Evolutionary conservation across 2,888 invertebrate genomes (phyloP), one percentile per base, ranked within the genome.

Genomic region (Gastracanthus pulcherrimus): DNA sequence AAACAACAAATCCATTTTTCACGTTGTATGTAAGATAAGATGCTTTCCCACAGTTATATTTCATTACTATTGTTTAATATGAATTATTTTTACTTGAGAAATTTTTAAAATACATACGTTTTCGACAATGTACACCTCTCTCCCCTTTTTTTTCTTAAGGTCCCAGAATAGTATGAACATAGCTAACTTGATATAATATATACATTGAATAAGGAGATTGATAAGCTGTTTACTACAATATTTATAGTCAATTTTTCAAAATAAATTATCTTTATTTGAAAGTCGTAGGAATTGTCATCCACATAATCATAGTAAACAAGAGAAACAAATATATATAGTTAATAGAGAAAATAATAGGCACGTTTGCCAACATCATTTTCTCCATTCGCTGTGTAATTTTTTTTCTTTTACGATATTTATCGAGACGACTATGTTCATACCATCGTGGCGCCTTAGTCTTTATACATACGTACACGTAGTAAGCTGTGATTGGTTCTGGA

Each of bases 401-500:
- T n/a, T 55, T 26, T 55, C 51, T 55, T 55, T 26, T 55, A 51
- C 9, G 2, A 55, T 26, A 26, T 7, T 7, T 2, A 55, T 55
- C 55, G 26, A 55, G 11, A 9, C 13, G 9, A 55, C 55, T 55
- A 55, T 55, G 55, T 55, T 55, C 55, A 55, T 55, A 23, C 26
- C 26, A 55, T 26, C 2, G 55, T 23, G 13, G 26, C 11, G 26
- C 55, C 81, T 81, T 83, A 81, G 81, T 81, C 78, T 81, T 83
- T 83, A 83, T 83, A 85, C 81, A 85, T 85, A 81, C 80, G 80
- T 82, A 84, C 83, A 86, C 82, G 83, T 85, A 83, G 85, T 87
- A 88, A 88, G 87, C 88, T 88, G 88, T 88, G 88, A 89, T 88
- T 87, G 86, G 87, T 87, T 87, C 83, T 86, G 86, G 86, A 86